Evolutionary conservation across 2,113 vertebrate genomes (phyloP).

Genomic region (Lagopus muta): DNA sequence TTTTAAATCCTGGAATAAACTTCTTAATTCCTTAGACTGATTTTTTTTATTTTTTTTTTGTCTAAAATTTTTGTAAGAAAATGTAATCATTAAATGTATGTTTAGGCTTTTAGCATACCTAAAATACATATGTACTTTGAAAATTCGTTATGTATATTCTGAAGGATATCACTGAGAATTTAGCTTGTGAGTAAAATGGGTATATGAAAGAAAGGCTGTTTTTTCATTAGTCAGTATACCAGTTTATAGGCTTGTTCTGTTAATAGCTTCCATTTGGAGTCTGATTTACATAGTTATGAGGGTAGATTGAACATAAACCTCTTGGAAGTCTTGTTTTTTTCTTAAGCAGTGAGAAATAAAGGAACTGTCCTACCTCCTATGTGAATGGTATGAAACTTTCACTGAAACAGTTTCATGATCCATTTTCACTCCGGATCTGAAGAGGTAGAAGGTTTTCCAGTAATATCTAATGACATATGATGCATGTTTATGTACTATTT

Average conservation of each 20-base stretch:
- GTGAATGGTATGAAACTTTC: neutral
- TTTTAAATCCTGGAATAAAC: neutral
- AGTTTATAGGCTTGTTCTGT: neutral
- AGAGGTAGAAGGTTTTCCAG: neutral
- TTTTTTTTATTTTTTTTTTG: neutral
- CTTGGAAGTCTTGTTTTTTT: neutral
- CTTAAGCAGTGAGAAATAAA: neutral
- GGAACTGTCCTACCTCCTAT: neutral
- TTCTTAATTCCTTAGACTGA: neutral
- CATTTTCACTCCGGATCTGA: neutral
- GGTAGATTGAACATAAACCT: neutral
- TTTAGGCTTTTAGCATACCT: neutral
- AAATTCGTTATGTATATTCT: neutral
- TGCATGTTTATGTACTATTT: neutral
- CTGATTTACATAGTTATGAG: neutral
- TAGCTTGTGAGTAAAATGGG: neutral
- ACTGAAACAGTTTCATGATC: neutral
- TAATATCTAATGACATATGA: neutral
- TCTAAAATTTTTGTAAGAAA: neutral
- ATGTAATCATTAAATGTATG: neutral
- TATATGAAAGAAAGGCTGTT: neutral
- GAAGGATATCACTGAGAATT: neutral
- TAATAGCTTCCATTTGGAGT: neutral
- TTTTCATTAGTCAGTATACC: neutral
- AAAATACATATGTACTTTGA: neutral